A percentile compares a stretch with the other conserved stretches of the same genome.
Evolutionary conservation across 2,113 vertebrate genomes (phyloP).

Genomic region (Pomatostomus ruficeps): DNA sequence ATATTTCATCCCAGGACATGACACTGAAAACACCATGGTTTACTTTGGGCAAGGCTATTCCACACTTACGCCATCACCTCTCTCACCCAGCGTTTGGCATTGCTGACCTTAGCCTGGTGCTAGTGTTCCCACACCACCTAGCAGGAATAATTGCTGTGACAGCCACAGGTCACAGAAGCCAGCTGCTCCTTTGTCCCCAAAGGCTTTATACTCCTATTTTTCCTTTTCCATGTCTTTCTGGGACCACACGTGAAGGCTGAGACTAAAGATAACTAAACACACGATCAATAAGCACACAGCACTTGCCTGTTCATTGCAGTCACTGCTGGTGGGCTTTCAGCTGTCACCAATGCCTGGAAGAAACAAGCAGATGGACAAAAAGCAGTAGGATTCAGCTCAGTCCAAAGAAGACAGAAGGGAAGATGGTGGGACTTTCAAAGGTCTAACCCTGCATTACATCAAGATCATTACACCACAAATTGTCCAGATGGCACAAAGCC

Average conservation of each 20-base stretch:
- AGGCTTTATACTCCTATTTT: neutral
- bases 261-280: neutral
- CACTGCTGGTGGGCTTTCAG: constrained; percentile 45
- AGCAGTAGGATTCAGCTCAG: constrained; percentile 25
- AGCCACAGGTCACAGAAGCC: neutral
- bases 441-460: constrained; percentile 60
- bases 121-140: neutral
- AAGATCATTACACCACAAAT: constrained; percentile 59
- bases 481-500: constrained; percentile 47
- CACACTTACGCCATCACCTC: neutral
- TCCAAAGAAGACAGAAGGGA: constrained; percentile 50
- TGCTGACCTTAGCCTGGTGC: neutral
- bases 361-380: constrained; percentile 55
- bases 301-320: neutral
- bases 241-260: neutral
- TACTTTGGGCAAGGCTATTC: neutral
- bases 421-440: constrained; percentile 36
- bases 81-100: neutral
- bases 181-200: neutral
- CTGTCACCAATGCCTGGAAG: constrained; percentile 31
- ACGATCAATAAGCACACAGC: constrained; percentile 17
- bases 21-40: neutral
- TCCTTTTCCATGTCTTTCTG: neutral
- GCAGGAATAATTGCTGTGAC: neutral
- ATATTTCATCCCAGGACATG: neutral